Evolutionary conservation across 2,888 invertebrate species (phyloP).

Genomic region (Tromatobia lineatoria): DNA sequence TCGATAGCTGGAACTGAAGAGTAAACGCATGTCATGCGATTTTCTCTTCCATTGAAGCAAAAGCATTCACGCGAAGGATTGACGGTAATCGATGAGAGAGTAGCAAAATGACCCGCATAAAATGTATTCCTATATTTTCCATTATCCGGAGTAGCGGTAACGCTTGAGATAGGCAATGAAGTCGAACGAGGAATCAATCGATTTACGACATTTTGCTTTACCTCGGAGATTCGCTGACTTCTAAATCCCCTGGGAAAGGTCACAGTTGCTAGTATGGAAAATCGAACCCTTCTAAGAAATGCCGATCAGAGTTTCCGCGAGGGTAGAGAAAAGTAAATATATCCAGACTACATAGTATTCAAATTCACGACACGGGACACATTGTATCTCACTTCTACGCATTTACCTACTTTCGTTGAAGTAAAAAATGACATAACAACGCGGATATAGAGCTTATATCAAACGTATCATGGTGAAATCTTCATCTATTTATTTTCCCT

Average conservation of each 20-base stretch:
- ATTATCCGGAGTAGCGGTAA: not conserved
- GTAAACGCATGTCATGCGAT: not conserved
- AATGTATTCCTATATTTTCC: slow-evolving; percentile 1
- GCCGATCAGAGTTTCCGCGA: slow-evolving; percentile 14
- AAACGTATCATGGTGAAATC: slow-evolving; percentile 5
- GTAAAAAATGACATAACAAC: slow-evolving; percentile 10
- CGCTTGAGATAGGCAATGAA: slow-evolving; percentile 17
- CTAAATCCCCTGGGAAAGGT: slow-evolving; percentile 23
- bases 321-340: slow-evolving; percentile 16
- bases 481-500: not conserved
- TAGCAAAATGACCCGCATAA: slow-evolving; percentile 5
- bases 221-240: slow-evolving; percentile 12
- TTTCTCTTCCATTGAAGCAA: not conserved
- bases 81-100: slow-evolving; percentile 21
- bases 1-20: not conserved
- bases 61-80: not conserved
- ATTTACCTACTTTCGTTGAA: not conserved
- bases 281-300: slow-evolving; percentile 31
- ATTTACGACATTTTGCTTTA: slow-evolving; percentile 17
- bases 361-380: slow-evolving; percentile 22
- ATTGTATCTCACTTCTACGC: slow-evolving; percentile 13
- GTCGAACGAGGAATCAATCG: slow-evolving; percentile 18
- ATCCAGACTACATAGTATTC: slow-evolving; percentile 32
- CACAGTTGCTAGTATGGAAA: slow-evolving; percentile 21
- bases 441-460: not conserved